These are phyloP conservation scores for Coleophora flavipennella DNA, from an alignment of 2,888 invertebrate species.

Conservation along the genomic window DNA sequence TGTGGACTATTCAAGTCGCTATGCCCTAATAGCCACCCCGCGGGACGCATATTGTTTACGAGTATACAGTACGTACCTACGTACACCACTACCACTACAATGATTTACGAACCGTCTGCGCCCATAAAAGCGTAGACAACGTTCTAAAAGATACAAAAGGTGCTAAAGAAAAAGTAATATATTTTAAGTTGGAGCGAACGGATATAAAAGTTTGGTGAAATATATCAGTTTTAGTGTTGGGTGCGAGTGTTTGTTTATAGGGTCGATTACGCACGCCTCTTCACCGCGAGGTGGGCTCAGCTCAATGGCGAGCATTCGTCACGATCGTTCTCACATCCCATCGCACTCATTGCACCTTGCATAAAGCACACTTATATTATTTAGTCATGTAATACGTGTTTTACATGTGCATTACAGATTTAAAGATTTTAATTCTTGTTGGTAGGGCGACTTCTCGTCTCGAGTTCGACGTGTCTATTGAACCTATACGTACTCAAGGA, in stretches of 20 bases:
- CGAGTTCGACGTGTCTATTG: no score
- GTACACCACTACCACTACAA: conserved; percentile 69
- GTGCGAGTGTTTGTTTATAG: conserved; percentile 65
- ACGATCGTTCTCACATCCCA: conserved; percentile 33
- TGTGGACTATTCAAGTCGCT: conserved; percentile 27
- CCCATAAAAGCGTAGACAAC: conserved; percentile 68
- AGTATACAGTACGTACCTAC: no score
- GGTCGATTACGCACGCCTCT: conserved; percentile 61
- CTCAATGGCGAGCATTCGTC: conserved; percentile 5
- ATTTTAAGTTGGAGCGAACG: conserved; percentile 65
- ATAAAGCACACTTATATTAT: neutral
- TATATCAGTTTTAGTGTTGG: conserved; percentile 67
- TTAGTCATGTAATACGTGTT: no score
- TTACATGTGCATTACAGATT: no score
- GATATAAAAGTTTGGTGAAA: conserved; percentile 69
- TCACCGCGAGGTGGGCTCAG: conserved; percentile 22
- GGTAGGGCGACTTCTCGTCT: neutral
- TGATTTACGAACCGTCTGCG: conserved; percentile 67
- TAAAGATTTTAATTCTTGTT: no score
- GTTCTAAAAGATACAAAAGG: conserved; percentile 71
- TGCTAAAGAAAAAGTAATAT: conserved; percentile 71
- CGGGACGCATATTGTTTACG: conserved; percentile 60
- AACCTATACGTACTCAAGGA: neutral
- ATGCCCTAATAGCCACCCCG: conserved; percentile 23
- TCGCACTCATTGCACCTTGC: conserved; percentile 12